Evolutionary conservation across 2,797 vertebrate species (phyloP), one percentile per base, ranked within the genome.

Genomic region (Peromyscus aztecus): DNA sequence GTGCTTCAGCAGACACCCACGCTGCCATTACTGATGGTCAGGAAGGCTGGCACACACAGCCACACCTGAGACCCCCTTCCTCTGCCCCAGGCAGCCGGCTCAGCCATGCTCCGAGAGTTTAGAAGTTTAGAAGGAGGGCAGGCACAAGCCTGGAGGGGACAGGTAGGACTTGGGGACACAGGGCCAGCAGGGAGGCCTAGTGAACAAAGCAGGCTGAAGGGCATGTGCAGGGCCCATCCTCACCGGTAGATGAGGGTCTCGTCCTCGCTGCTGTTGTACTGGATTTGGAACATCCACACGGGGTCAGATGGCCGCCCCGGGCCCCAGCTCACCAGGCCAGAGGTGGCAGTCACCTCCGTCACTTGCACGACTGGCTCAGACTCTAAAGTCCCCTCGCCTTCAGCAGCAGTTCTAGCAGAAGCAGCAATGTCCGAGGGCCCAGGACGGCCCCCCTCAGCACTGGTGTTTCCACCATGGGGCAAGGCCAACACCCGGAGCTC

Each of bases 271-370:
- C 99, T 99, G 99, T 99, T 99, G 98, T 99, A 99, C 98, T 99
- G 99, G 98, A 99, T 99, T 98, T 99, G 99, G 98, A 99, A 99
- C 99, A 99, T 99, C 99, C 99, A 99, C 91, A 99, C 99, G 0
- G 98, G 97, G 40, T 99, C 99, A 8, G 98, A 98, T 19, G 99
- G 98, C 82, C 98, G 98, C 0, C 99, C 99, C 0, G 99, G 98
- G 96, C 99, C 99, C 99, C 99, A 99, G 77, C 98, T 98, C 93
- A 99, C 98, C 98, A 99, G 98, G 76, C 99, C 99, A 0, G 99
- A 99, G 21, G 99, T 99, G 40, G 99, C 99, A 0, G 99, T 99
- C 93, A 99, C 99, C 29, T 99, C 99, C 0, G 99, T 99, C 90
- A 99, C 99, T 55, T 99, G 98, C 89, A 99, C 99, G 12, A 96